phyloP scores from a whole-genome alignment of 2,113 vertebrate genomes.

The Etheostoma spectabile region DNA sequence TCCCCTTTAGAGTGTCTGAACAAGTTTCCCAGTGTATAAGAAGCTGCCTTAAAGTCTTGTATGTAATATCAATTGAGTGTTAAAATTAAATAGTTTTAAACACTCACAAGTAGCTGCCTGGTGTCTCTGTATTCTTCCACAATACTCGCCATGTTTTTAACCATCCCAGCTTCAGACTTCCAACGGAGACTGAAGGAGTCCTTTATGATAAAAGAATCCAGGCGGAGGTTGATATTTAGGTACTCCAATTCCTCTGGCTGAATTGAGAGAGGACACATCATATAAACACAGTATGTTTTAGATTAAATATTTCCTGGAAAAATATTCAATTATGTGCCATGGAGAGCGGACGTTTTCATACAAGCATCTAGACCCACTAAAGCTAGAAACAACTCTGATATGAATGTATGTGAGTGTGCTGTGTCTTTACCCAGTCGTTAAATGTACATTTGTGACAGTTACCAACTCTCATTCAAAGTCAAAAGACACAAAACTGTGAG shows the following conservation, averaged over 20 bases:
- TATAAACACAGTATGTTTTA: neutral
- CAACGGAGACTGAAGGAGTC: constrained; percentile 88
- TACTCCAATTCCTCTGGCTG: constrained; percentile 88
- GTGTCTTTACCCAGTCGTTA: neutral
- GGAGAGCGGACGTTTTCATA: neutral
- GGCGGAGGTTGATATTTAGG: constrained; percentile 85
- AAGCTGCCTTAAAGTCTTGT: too few relatives aligned
- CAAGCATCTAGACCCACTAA: neutral
- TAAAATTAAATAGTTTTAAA: too few relatives aligned
- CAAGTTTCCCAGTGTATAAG: too few relatives aligned
- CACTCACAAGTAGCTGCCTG: constrained; percentile 88
- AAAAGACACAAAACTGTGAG: too few relatives aligned
- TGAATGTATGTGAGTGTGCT: neutral
- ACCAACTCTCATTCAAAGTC: too few relatives aligned
- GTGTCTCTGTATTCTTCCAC: constrained; percentile 89
- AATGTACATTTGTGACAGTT: neutral
- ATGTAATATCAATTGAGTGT: too few relatives aligned
- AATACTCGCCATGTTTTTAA: constrained; percentile 87
- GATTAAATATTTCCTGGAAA: neutral
- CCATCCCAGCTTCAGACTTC: constrained; percentile 87
- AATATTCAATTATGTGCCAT: neutral
- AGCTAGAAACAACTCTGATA: neutral
- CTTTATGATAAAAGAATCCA: constrained; percentile 86
- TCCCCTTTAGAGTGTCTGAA: too few relatives aligned
- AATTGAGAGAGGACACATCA: neutral